These are phyloP conservation scores for Megaceryle maxima DNA, from an alignment of 2,113 vertebrate genomes.

Conservation along the genomic window DNA sequence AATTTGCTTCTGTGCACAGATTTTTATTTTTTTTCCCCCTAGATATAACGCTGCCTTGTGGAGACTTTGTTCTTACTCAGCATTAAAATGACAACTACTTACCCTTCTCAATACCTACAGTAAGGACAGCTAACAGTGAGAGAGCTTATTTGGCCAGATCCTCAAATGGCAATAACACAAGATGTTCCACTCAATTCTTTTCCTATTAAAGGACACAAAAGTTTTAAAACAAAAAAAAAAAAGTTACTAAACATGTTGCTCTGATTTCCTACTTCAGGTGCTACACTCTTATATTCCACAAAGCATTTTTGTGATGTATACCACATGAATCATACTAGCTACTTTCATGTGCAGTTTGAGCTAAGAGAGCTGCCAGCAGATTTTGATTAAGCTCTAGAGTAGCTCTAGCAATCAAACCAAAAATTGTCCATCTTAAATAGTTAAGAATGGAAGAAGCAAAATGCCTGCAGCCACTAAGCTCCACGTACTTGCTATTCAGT, in stretches of 20 bases:
- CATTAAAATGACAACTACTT: neutral
- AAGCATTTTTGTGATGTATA: neutral
- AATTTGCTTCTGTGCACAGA: neutral
- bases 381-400: neutral
- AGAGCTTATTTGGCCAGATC: constrained; percentile 5
- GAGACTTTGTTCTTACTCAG: neutral
- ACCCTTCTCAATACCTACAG: constrained; percentile 18
- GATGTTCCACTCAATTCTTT: neutral
- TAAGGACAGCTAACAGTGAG: neutral
- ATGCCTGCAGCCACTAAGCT: neutral
- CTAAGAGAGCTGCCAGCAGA: neutral
- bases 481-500: neutral
- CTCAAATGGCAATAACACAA: neutral
- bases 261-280: neutral
- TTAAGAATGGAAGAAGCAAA: neutral
- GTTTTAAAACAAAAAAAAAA: neutral
- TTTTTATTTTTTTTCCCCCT: too few relatives aligned
- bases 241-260: neutral
- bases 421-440: neutral
- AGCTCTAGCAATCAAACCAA: neutral
- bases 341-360: neutral
- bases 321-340: rapidly evolving
- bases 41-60: neutral
- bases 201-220: constrained; percentile 7
- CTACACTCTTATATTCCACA: neutral